phyloP scores from a whole-genome alignment of 2,113 vertebrate genomes.

The Speoplatyrhinus poulsoni region DNA sequence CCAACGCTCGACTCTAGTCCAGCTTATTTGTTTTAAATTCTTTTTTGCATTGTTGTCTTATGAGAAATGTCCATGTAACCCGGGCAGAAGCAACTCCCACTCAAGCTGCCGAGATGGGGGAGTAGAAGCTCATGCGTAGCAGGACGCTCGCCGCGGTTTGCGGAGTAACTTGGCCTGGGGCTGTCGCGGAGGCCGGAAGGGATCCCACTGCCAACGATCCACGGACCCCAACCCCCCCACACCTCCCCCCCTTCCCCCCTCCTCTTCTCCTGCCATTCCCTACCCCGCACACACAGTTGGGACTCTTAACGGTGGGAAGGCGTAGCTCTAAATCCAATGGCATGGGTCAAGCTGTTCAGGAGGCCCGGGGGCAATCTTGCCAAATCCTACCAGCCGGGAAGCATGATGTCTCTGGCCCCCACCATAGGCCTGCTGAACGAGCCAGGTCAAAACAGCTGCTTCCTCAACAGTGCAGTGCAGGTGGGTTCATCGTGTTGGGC shows the following conservation, averaged over 20 bases:
- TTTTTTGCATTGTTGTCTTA: conserved; percentile 3
- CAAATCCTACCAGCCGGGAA: conserved; percentile 92
- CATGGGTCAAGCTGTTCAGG: conserved; percentile 93
- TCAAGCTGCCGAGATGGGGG: conserved; percentile 36
- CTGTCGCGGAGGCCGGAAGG: conserved; percentile 26
- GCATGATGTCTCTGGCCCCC: conserved; percentile 92
- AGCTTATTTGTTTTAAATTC: neutral
- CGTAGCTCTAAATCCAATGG: conserved; percentile 80
- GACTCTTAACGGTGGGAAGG: conserved; percentile 39
- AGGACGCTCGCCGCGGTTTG: conserved; percentile 50
- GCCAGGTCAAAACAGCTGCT: conserved; percentile 97
- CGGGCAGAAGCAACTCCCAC: conserved; percentile 24
- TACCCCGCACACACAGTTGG: conserved; percentile 4
- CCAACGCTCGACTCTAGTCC: neutral
- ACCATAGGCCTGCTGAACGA: conserved; percentile 96
- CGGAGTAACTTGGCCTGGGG: conserved; percentile 64
- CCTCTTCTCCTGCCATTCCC: neutral
- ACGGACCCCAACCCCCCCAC: conserved; percentile 13
- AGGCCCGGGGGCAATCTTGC: conserved; percentile 90
- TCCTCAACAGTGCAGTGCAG: conserved; percentile 99
- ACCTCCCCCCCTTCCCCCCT: conserved; percentile 9
- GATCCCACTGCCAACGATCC: conserved; percentile 15
- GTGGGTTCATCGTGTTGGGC: conserved; percentile 67
- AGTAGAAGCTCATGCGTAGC: conserved; percentile 66
- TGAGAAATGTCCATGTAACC: conserved; percentile 1